Evolutionary conservation across 1,140 invertebrate species (phyloP), one percentile per base, ranked within the genome.

Genomic region (Meloidogyne chitwoodi): DNA sequence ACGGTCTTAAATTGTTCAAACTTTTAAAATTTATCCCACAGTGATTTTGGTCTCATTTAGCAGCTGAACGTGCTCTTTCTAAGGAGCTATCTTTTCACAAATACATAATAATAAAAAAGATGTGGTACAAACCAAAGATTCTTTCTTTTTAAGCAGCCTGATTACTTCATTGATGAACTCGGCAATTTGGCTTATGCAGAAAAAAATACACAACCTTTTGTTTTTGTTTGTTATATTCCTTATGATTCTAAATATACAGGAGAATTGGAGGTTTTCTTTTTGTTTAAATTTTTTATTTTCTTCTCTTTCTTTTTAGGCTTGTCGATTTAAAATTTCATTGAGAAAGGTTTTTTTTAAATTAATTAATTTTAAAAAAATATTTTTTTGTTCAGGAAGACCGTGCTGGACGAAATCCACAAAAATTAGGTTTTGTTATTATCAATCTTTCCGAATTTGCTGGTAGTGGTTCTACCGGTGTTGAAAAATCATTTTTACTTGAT

Each of bases 391-490:
- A 93, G 92, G 92, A 93, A 88, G 85, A 91, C 61, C 92, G 93
- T 86, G 93, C 94, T 79, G 94, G 94, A 68, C 91, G 92, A 79
- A 93, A 93, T 83, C 95, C 93, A 90, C 92, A 95, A 89, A 97
- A 97, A 89, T 90, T 98, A 76, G 96, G 96, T 48, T 99, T 96
- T 90, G 94, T 93, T 77, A 95, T 98, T 89, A 89, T 98, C 78
- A 96, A 99, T 90, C 90, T 99, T 83, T 93, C 95, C 38, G 94
- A 98, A 90, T 94, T 94, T 89, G 95, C 95, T 62, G 95, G 94
- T 77, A 92, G 93, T n/a, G 94, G 94, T 16, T 90, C 92, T 77
- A 92, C 92, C 48, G 78, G 73, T 16, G 48, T 80, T n/a, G 91
- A 91, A 77, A 91, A 93, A 78, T 91, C 93, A 79, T 96, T 92